Conservation (phyloP, 2,888 invertebrate genomes). For the Cephus runcator region DNA sequence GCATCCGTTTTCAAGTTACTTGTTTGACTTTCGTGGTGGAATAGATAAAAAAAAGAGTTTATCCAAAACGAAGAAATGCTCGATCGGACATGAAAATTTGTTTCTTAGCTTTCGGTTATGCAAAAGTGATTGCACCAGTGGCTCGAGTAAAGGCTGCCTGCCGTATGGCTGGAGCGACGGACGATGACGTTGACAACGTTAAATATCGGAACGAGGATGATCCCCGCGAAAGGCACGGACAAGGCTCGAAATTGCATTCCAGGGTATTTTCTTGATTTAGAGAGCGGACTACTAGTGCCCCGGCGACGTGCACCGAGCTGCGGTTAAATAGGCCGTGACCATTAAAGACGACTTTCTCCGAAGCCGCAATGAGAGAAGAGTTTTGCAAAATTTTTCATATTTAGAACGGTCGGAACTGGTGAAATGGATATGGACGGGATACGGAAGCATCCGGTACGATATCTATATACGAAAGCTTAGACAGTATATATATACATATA, state of each 20-base stretch:
- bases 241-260: neutral
- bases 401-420: neutral
- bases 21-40: neutral
- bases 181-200: too few species aligned
- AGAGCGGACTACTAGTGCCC: slow-evolving; percentile 21
- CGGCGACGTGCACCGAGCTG: slow-evolving; percentile 16
- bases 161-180: too few species aligned
- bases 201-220: too few species aligned
- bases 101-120: neutral
- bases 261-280: slow-evolving; percentile 29
- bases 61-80: slow-evolving; percentile 10
- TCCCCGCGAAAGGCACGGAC: neutral
- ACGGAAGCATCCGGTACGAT: too few species aligned
- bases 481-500: too few species aligned
- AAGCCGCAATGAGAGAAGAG: slow-evolving; percentile 39
- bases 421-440: too few species aligned
- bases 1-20: slow-evolving; percentile 24
- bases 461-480: too few species aligned
- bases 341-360: slow-evolving; percentile 56
- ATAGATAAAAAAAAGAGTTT: slow-evolving; percentile 3
- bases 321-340: slow-evolving; percentile 57
- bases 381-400: slow-evolving; percentile 11
- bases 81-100: slow-evolving; percentile 8
- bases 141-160: too few species aligned
- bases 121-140: too few species aligned